Evolutionary conservation across 2,888 invertebrate genomes (phyloP), one percentile per base, ranked within the genome.

Genomic region (Dryococelus australis): DNA sequence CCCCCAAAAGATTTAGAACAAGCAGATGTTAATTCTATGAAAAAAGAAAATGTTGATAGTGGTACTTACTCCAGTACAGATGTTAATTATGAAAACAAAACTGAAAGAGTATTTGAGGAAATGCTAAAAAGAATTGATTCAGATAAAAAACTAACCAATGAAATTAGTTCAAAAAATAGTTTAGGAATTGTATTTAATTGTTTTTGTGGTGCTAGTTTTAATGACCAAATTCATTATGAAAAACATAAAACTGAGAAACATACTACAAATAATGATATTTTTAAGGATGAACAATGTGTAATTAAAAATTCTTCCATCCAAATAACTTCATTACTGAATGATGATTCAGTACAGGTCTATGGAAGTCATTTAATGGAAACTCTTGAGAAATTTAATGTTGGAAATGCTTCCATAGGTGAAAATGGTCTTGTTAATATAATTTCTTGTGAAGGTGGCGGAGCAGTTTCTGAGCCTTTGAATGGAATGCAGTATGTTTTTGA

Each of bases 331-430:
- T 20, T 65, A 24, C n/a, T 65, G 65, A 65, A 65, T n/a, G n/a
- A 65, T 24, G n/a, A 24, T 65, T 65, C 65, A 65, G 65, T 2
- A 65, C 65, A 65, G 24, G n/a, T 65, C 16, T 65, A 65, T 65
- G 65, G n/a, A 65, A 65, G n/a, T 16, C 27, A 81, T n/a, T 20
- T 84, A 47, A 87, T 84, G 27, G n/a, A 43, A 43, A 43, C 53
- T 16, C 84, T 84, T 28, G 65, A 35, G 51, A 84, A 84, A n/a
- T 43, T 83, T n/a, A 84, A 87, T 51, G 51, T 83, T 28, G 81
- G 81, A 51, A 65, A 28, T 84, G 84, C 84, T n/a, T 78, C 53
- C 20, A 84, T 84, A 84, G 53, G 24, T 28, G 84, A 35, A 53
- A 84, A 65, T 65, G 65, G 65, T 16, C n/a, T 65, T 65, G n/a